These are phyloP conservation scores for Chalcis sispes DNA, from an alignment of 2,888 invertebrate species.

Conservation along the genomic window DNA sequence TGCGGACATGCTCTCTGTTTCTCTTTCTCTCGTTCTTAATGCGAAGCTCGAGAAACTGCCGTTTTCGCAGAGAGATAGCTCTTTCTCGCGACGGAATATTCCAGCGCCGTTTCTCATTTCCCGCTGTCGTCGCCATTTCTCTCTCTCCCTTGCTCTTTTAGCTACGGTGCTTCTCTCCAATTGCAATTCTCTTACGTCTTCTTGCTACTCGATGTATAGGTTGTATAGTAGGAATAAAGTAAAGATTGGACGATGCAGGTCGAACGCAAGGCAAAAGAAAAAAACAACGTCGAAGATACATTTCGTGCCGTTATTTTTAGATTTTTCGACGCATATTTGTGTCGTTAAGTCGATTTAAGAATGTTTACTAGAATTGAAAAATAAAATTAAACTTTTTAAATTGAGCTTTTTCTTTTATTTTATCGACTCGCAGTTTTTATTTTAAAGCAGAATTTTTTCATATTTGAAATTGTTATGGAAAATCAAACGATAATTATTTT, in stretches of 20 bases:
- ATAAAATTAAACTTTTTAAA: too few species aligned
- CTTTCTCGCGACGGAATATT: slow-evolving; percentile 42
- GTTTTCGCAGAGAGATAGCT: slow-evolving; percentile 23
- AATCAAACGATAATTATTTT: too few species aligned
- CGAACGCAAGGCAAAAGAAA: background rate
- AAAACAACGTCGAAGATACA: background rate
- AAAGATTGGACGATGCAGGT: background rate
- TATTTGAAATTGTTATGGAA: too few species aligned
- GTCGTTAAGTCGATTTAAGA: too few species aligned
- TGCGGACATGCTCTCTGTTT: too few species aligned
- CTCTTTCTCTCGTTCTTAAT: slow-evolving; percentile 8
- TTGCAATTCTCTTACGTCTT: slow-evolving; percentile 42
- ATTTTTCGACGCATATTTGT: too few species aligned
- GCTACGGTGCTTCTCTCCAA: too few species aligned
- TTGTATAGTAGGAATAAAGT: background rate
- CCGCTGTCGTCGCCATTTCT: slow-evolving; percentile 28
- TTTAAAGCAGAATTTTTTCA: too few species aligned
- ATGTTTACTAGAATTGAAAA: too few species aligned
- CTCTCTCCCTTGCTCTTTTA: too few species aligned
- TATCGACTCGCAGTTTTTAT: too few species aligned
- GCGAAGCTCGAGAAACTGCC: slow-evolving; percentile 17
- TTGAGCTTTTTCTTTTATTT: too few species aligned
- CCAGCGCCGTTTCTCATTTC: slow-evolving; percentile 49
- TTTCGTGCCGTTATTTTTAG: background rate
- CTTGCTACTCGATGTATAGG: background rate